Conservation (phyloP, 2,113 vertebrate species). For the Platichthys flesus region DNA sequence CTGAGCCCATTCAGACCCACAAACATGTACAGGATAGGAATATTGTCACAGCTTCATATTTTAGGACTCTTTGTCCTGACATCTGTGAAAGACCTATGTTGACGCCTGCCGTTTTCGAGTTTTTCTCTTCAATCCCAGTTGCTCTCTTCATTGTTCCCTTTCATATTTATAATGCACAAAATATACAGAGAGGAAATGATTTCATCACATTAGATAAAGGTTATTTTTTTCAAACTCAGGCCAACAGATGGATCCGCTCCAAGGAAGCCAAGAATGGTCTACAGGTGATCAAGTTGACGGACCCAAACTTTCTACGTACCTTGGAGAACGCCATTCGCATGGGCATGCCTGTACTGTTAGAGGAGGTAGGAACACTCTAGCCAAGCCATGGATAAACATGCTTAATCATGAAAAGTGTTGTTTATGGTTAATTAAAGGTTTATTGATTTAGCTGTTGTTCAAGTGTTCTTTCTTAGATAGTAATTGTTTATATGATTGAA, state of each 20-base stretch:
- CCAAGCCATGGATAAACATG: not conserved
- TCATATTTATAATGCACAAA: not conserved
- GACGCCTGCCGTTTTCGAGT: not conserved
- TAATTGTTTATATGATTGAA: not conserved
- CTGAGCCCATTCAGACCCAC: slow-evolving; percentile 1
- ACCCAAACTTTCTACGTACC: slow-evolving; percentile 83
- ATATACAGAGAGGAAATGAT: not conserved
- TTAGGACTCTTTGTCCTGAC: not conserved
- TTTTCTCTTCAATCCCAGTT: not conserved
- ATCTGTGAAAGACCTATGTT: not conserved
- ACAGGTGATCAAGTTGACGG: slow-evolving; percentile 88
- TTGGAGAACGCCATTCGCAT: slow-evolving; percentile 87
- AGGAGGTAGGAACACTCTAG: slow-evolving; percentile 77
- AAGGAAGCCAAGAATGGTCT: slow-evolving; percentile 85
- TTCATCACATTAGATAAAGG: not conserved
- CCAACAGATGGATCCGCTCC: slow-evolving; percentile 88
- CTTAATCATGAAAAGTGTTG: not conserved
- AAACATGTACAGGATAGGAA: not conserved
- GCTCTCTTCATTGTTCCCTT: not conserved
- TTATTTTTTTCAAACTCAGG: slow-evolving; percentile 66
- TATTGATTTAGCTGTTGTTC: not conserved
- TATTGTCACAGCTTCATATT: slow-evolving; percentile 5
- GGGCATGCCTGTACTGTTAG: slow-evolving; percentile 85
- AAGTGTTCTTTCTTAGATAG: not conserved
- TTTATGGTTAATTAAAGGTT: not conserved